phyloP scores from a whole-genome alignment of 1,140 invertebrate genomes.

The Battus philenor region DNA sequence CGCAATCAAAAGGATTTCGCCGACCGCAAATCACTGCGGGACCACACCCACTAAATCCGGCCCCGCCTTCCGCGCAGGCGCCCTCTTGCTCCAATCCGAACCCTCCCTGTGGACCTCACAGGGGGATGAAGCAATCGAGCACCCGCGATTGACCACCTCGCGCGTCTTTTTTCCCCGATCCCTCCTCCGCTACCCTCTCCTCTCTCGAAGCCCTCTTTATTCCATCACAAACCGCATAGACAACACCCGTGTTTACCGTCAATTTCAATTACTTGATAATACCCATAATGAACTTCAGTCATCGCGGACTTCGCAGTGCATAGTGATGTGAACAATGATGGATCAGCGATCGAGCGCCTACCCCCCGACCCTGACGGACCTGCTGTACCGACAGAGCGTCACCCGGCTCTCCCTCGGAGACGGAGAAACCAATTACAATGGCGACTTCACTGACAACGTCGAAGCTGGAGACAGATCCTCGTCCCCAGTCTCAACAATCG shows the following conservation, averaged over 20 bases:
- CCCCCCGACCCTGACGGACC: constrained; percentile 46
- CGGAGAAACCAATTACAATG: constrained; percentile 32
- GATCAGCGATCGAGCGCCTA: constrained; percentile 43
- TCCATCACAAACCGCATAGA: constrained; percentile 52
- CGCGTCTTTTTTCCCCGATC: constrained; percentile 65
- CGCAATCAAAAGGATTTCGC: constrained; percentile 59
- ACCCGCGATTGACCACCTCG: constrained; percentile 58
- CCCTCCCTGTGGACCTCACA: constrained; percentile 23
- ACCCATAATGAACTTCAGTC: no score
- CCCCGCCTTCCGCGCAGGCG: constrained; percentile 56
- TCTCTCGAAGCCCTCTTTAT: constrained; percentile 52
- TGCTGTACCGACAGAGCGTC: constrained; percentile 49
- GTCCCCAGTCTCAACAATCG: constrained; percentile 26
- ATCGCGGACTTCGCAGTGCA: no score
- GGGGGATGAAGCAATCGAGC: constrained; percentile 29
- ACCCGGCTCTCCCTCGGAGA: constrained; percentile 29
- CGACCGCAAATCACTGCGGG: constrained; percentile 66
- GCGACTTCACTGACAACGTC: constrained; percentile 30
- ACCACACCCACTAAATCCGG: constrained; percentile 59
- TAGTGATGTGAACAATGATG: constrained; percentile 49
- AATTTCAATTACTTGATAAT: no score
- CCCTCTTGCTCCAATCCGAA: constrained; percentile 37
- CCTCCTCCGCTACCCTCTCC: constrained; percentile 48
- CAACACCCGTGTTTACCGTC: constrained; percentile 19
- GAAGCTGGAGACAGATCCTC: constrained; percentile 32